Evolutionary conservation across 1,140 invertebrate genomes (phyloP).

Genomic region (Dinoponera quadriceps): DNA sequence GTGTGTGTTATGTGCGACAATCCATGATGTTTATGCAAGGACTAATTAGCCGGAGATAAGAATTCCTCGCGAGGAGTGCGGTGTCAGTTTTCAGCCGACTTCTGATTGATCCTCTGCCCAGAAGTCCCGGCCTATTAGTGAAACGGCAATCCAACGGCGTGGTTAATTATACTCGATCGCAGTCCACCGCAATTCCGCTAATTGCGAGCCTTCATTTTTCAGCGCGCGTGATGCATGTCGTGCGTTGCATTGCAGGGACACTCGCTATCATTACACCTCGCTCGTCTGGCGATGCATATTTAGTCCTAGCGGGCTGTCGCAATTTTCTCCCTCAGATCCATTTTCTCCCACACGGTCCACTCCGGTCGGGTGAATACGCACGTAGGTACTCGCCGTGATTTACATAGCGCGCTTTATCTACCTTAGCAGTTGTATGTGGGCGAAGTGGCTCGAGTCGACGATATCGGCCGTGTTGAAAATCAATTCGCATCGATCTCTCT

Average conservation of each 20-base stretch:
- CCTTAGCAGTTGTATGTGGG: neutral
- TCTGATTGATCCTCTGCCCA: slow-evolving; percentile 10
- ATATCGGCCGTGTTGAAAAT: slow-evolving; percentile 32
- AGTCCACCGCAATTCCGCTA: neutral
- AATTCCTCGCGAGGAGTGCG: neutral
- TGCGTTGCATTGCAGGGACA: neutral
- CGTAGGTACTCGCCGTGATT: slow-evolving; percentile 12
- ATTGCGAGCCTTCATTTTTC: slow-evolving; percentile 15
- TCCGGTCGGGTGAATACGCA: neutral
- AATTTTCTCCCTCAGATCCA: slow-evolving; percentile 31
- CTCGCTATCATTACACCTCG: slow-evolving; percentile 5
- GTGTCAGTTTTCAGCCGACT: slow-evolving; percentile 18
- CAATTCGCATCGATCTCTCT: slow-evolving; percentile 25
- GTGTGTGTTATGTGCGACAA: neutral
- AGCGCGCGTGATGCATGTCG: neutral
- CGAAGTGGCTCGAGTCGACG: slow-evolving; percentile 9
- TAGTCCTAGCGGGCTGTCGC: neutral
- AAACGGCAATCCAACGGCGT: neutral
- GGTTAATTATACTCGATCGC: slow-evolving; percentile 17
- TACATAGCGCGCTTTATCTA: slow-evolving; percentile 9
- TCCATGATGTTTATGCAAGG: slow-evolving; percentile 10
- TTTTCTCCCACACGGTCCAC: slow-evolving; percentile 9
- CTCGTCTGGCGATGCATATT: neutral
- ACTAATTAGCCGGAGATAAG: slow-evolving; percentile 17
- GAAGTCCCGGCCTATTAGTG: neutral